These are phyloP conservation scores for Caenorhabditis inopinata DNA, from an alignment of 1,140 invertebrate genomes.

Conservation along the genomic window DNA sequence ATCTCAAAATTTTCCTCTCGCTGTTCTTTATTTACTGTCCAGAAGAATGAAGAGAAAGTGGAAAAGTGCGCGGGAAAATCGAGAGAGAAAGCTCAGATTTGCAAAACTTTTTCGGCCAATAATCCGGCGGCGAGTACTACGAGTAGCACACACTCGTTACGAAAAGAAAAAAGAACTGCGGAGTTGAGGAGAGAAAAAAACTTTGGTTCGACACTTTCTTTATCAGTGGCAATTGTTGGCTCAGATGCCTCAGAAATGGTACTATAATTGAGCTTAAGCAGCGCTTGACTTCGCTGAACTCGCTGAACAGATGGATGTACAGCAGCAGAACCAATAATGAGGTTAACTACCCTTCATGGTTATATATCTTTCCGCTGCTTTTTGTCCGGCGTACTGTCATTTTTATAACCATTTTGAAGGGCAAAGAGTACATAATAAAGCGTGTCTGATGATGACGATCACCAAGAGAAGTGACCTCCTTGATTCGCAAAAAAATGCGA, in stretches of 20 bases:
- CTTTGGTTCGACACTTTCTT: neutral
- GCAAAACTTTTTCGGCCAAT: slow-evolving; percentile 32
- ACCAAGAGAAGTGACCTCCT: neutral
- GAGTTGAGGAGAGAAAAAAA: neutral
- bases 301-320: no score
- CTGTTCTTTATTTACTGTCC: slow-evolving; percentile 28
- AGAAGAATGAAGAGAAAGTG: slow-evolving; percentile 4
- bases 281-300: no score
- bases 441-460: neutral
- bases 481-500: neutral
- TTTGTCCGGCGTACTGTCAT: neutral
- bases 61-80: slow-evolving; percentile 23
- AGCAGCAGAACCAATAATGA: no score
- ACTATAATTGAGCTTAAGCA: no score
- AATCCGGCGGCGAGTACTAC: slow-evolving; percentile 29
- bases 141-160: slow-evolving; percentile 7
- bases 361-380: neutral
- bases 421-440: slow-evolving; percentile 21
- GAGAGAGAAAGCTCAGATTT: neutral
- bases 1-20: slow-evolving; percentile 18
- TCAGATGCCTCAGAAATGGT: no score
- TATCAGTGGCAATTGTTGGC: no score
- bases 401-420: slow-evolving; percentile 7
- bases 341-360: no score
- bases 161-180: neutral